Evolutionary conservation across 1,140 invertebrate genomes (phyloP).

Genomic region (Calliphora vicina): DNA sequence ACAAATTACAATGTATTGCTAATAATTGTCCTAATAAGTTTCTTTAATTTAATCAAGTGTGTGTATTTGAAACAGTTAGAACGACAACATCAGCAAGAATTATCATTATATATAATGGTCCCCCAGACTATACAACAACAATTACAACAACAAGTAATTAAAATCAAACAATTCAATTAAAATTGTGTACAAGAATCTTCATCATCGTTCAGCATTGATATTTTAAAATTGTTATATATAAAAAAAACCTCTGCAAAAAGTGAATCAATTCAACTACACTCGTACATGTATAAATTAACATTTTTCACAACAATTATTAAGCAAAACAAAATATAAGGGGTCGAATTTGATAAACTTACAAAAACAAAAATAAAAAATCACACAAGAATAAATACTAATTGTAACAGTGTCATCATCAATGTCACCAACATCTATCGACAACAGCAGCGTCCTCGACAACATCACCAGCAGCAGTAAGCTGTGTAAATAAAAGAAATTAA

Average conservation of each 20-base stretch:
- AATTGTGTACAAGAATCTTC: neutral
- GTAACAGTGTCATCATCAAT: no score
- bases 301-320: no score
- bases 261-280: no score
- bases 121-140: slow-evolving; percentile 16
- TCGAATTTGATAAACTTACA: no score
- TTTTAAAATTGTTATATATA: no score
- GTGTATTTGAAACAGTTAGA: neutral
- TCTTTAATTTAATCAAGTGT: neutral
- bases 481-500: no score
- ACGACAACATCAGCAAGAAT: neutral
- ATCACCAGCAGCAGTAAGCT: neutral
- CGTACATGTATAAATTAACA: no score
- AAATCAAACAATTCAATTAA: slow-evolving; percentile 9
- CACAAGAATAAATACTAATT: no score
- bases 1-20: neutral
- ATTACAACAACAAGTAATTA: slow-evolving; percentile 20
- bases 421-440: neutral
- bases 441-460: neutral
- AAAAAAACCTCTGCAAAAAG: no score
- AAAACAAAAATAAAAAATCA: no score
- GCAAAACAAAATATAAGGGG: no score
- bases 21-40: neutral
- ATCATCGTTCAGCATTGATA: neutral
- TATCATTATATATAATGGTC: neutral